Percentiles rank a stretch among this genome's conserved stretches.
Conservation (phyloP, 2,113 vertebrate species). For the Xenopus laevis region DNA sequence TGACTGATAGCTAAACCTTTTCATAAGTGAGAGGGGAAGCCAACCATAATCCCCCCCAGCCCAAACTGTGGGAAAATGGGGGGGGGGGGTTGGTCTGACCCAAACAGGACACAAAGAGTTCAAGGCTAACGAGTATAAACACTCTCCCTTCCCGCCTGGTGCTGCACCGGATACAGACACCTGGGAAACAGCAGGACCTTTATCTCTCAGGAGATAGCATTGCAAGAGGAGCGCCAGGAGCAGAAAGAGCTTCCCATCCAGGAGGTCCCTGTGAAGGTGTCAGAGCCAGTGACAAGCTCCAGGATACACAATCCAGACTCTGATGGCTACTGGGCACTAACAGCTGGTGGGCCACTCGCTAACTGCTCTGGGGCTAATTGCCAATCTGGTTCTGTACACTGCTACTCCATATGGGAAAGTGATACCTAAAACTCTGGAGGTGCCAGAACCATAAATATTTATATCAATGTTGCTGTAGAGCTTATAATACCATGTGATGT, state of each 20-base stretch:
- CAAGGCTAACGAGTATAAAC: neutral
- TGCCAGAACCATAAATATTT: no score
- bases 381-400: no score
- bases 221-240: neutral
- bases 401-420: no score
- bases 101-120: neutral
- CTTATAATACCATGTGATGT: no score
- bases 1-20: no score
- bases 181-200: conserved; percentile 12
- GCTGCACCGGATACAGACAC: neutral
- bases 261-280: neutral
- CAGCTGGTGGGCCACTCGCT: neutral
- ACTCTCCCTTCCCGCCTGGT: neutral
- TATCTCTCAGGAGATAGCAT: neutral
- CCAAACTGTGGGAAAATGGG: neutral
- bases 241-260: neutral
- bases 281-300: neutral
- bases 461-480: no score
- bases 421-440: no score
- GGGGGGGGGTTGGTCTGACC: neutral
- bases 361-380: no score
- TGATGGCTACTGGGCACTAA: neutral
- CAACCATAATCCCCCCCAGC: no score
- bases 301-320: neutral
- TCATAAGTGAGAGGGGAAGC: no score